Evolutionary conservation across 2,113 vertebrate species (phyloP), one percentile per base, ranked within the genome.

Genomic region (Paedocypris sp.): DNA sequence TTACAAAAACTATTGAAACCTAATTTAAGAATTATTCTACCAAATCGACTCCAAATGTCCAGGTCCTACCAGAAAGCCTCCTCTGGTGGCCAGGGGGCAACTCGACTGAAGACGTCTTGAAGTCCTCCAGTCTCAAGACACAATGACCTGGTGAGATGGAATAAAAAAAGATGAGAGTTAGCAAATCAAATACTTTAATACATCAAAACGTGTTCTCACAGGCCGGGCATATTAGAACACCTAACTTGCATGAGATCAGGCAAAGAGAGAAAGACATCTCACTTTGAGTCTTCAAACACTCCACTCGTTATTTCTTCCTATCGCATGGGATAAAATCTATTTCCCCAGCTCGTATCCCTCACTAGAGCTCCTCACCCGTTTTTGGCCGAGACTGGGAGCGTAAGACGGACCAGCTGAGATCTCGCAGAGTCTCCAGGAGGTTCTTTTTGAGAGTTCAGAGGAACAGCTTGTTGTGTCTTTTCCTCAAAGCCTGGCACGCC

Each of bases 61-160:
- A 6, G 23, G 3, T 51, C 77, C 74, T 82, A 88, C 83, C 80
- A 80, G 74, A 89, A 81, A 2, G 79, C 72, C 67, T 89, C 82
- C 31, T 79, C 75, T 1, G 77, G 67, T 28, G 88, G 77, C 8
- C 67, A 81, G 10, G 83, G 69, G 61, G 76, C 79, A 75, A 85
- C 47, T 2, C 48, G 77, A 12, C 3, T 70, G 57, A 88, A 89
- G 2, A 74, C 75, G 65, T 81, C 57, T 75, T 74, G 70, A 90
- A 87, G 74, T 86, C 82, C 64, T 87, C 78, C 50, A 82, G 65
- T 46, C 81, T 82, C 39, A 89, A 75, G 79, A 86, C 85, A 33
- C 76, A 74, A 68, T 57, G 81, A 58, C 75, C 75, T 89, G 75
- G 35, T 66, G 47, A 35, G 26, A 69, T n/a, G n/a, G 19, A 51